phyloP scores from a whole-genome alignment of 1,140 invertebrate species.

The Rhizoglyphus robini region DNA sequence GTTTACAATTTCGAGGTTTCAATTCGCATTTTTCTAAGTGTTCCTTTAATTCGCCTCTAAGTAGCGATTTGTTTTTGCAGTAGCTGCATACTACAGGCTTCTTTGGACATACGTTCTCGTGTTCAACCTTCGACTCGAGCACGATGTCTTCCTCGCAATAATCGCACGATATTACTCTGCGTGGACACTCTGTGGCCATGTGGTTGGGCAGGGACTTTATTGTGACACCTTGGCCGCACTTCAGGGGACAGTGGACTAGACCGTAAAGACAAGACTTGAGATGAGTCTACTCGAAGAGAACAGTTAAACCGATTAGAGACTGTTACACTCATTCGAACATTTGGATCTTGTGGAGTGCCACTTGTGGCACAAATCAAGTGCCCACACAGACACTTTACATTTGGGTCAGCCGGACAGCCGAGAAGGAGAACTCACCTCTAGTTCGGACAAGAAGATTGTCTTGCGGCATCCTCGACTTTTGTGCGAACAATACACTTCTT shows the following conservation, averaged over 20 bases:
- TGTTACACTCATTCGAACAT: not conserved
- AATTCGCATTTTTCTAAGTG: slow-evolving; percentile 16
- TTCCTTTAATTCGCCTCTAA: slow-evolving; percentile 3
- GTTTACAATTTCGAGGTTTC: slow-evolving; percentile 19
- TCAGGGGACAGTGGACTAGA: slow-evolving; percentile 17
- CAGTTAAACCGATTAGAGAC: not conserved
- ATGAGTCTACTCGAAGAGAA: slow-evolving; percentile 7
- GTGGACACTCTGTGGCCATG: slow-evolving; percentile 20
- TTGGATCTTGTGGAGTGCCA: too few species aligned
- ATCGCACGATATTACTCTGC: slow-evolving; percentile 2
- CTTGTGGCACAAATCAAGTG: too few species aligned
- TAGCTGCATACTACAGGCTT: slow-evolving; percentile 16
- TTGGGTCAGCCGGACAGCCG: too few species aligned
- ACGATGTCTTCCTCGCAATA: slow-evolving; percentile 21
- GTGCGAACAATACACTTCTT: slow-evolving; percentile 21
- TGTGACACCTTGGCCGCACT: slow-evolving; percentile 18
- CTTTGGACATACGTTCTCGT: slow-evolving; percentile 10
- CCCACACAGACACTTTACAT: too few species aligned
- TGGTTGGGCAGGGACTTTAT: slow-evolving; percentile 17
- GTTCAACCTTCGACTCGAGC: slow-evolving; percentile 10
- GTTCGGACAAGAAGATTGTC: slow-evolving; percentile 1
- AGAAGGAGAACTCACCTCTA: slow-evolving; percentile 14
- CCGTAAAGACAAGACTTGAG: slow-evolving; percentile 19
- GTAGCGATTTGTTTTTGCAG: slow-evolving; percentile 18
- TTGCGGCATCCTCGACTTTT: slow-evolving; percentile 18